These are phyloP conservation scores for Stenodera caucasica DNA, from an alignment of 2,888 invertebrate genomes.

Conservation along the genomic window DNA sequence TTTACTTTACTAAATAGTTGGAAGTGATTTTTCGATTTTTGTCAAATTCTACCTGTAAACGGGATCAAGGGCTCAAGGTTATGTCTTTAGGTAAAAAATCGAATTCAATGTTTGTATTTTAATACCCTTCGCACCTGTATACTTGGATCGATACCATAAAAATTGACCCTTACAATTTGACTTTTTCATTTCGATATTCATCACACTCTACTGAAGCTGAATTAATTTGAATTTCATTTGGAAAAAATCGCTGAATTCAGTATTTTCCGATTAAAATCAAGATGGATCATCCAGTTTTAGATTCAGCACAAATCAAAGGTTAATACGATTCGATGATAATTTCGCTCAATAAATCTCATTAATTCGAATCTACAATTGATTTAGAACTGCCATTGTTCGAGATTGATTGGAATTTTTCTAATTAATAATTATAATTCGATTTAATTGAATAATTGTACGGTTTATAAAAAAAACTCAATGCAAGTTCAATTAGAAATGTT, in stretches of 20 bases:
- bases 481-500: slow-evolving; percentile 37
- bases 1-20: too few species aligned
- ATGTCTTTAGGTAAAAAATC: neutral
- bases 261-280: neutral
- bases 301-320: neutral
- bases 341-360: too few species aligned
- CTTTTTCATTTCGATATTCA: neutral
- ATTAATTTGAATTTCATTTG: neutral
- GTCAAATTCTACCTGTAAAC: neutral
- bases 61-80: neutral
- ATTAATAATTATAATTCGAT: neutral
- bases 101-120: slow-evolving; percentile 1
- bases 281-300: neutral
- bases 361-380: too few species aligned
- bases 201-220: neutral
- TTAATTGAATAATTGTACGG: neutral
- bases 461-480: slow-evolving; percentile 6
- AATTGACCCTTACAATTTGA: neutral
- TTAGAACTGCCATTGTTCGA: too few species aligned
- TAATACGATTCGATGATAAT: too few species aligned
- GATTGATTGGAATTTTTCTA: too few species aligned
- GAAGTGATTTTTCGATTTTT: neutral
- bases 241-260: too few species aligned
- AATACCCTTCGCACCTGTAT: neutral
- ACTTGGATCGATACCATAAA: neutral